Base-by-base conservation (phyloP, 2,888 invertebrate species). In the Idaea straminata region DNA sequence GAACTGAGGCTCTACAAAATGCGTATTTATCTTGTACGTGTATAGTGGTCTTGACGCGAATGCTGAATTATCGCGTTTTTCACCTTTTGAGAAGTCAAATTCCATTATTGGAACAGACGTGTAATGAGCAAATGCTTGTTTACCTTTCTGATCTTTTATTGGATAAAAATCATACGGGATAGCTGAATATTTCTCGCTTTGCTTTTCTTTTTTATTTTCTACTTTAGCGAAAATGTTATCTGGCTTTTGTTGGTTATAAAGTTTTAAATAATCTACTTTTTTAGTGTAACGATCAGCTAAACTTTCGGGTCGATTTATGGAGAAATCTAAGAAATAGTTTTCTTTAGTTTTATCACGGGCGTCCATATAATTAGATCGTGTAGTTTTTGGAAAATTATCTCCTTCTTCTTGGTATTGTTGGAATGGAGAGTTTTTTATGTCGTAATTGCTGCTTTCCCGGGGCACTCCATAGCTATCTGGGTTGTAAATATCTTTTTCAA, bases 1-100 rank as follows among this genome's bases (percentile, higher is more conserved):
- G 73, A 89, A 92, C 68, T 89, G 91, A 0, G 93, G 93, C 72
- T 92, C 91, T 58, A 92, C 89, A 66, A 91, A 91, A 67, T 85
- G 85, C 57, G 89, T 89, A 74, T 83, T 87, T 64, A 74, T 79
- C 66, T 80, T 86, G 64, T 83, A 85, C 59, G 76, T 82, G 57
- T 76, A 77, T 4, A 88, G 86, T 4, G 88, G 86, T 5, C 82
- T 83, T n/a, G 89, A 84, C 0, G 86, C 86, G 64, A 77, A 83
- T 7, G 90, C 87, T 0, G 84, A 82, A 64, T 70, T 88, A 68
- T 91, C 91, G 47, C 80, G 81, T 2, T 86, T 84, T 57, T 77
- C 66, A 58, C 81, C 85, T 71, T 87, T 88, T 0, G 82, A 80
- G 64, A 86, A 89, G 70, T 83, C 83, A 61, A 86, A 89, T 68